Evolutionary conservation across 2,888 invertebrate species (phyloP).

Genomic region (Sphaerophoria rueppellii): DNA sequence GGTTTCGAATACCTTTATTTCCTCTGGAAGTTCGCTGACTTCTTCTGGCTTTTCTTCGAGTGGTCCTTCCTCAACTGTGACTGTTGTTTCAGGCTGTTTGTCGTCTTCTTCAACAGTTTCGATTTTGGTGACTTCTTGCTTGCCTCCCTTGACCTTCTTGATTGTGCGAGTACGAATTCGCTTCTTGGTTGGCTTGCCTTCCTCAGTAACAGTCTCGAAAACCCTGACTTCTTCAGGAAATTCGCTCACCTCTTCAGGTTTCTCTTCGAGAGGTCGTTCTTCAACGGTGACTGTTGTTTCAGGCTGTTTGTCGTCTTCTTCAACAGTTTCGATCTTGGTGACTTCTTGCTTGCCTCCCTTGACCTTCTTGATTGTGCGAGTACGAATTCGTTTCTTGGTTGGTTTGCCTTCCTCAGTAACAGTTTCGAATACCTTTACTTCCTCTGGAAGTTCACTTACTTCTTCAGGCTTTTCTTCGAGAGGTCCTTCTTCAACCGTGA

Average conservation of each 20-base stretch:
- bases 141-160: slow-evolving; percentile 8
- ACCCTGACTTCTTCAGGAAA: background rate
- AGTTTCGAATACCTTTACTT: slow-evolving; percentile 23
- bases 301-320: slow-evolving; percentile 81
- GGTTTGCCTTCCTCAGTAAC: slow-evolving; percentile 73
- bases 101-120: slow-evolving; percentile 14
- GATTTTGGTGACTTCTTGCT: slow-evolving; percentile 8
- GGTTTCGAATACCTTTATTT: slow-evolving; percentile 27
- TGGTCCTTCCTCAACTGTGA: slow-evolving; percentile 3
- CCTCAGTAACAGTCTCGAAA: background rate
- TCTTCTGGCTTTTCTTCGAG: background rate
- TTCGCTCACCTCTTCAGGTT: background rate
- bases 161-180: background rate
- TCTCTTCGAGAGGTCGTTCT: background rate
- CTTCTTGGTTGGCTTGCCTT: slow-evolving; percentile 10
- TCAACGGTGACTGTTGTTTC: slow-evolving; percentile 52
- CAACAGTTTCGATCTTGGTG: slow-evolving; percentile 80
- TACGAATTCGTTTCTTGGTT: slow-evolving; percentile 78
- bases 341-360: slow-evolving; percentile 80
- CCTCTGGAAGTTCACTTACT: slow-evolving; percentile 6
- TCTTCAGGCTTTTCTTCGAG: slow-evolving; percentile 5
- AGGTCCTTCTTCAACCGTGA: background rate
- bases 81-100: slow-evolving; percentile 8
- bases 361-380: slow-evolving; percentile 78
- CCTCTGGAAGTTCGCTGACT: slow-evolving; percentile 39